Evolutionary conservation across 2,113 vertebrate genomes (phyloP).

Genomic region (Ailurus styani): DNA sequence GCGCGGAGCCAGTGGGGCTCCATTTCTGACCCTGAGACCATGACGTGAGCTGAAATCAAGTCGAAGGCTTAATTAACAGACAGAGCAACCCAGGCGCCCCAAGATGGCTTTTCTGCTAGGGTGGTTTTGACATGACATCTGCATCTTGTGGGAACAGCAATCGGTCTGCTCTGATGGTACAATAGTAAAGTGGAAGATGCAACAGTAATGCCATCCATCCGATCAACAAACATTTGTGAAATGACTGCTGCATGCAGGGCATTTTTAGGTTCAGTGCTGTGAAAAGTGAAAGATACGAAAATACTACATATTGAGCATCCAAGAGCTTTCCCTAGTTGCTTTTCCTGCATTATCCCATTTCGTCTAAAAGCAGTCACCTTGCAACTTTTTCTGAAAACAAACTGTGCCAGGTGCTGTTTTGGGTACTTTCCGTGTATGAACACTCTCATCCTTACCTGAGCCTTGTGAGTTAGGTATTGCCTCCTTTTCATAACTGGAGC

Average conservation of each 20-base stretch:
- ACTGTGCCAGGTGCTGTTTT: neutral
- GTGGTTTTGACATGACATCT: neutral
- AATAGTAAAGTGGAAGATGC: neutral
- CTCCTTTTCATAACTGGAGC: neutral
- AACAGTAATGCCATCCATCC: neutral
- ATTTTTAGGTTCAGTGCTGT: neutral
- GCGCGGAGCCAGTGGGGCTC: neutral
- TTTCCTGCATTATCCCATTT: neutral
- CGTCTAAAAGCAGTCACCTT: neutral
- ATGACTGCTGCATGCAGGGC: neutral
- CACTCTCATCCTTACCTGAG: neutral
- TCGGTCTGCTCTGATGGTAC: rapidly evolving
- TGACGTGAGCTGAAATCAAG: neutral
- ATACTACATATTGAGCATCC: neutral
- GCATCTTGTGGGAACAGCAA: neutral
- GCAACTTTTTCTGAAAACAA: neutral
- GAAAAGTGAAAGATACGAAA: neutral
- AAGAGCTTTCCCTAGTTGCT: neutral
- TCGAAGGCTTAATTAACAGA: neutral
- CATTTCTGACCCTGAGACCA: neutral
- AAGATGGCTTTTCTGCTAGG: neutral
- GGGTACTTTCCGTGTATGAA: neutral
- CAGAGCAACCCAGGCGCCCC: neutral
- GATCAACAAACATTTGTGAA: neutral
- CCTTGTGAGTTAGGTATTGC: neutral